Conservation (phyloP, 2,797 vertebrate genomes). For the Notamacropus eugenii region DNA sequence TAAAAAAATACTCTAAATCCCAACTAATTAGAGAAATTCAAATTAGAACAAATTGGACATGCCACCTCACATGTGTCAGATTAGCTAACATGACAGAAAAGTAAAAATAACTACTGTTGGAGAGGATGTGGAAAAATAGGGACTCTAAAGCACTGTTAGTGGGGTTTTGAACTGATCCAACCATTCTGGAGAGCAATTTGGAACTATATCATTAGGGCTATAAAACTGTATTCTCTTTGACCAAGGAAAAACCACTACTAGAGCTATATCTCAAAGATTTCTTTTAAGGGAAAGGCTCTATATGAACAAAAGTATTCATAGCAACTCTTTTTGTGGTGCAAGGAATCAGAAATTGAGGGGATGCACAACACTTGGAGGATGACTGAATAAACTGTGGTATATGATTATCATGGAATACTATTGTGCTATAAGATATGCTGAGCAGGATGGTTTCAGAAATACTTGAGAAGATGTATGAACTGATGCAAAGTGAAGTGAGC, state of each 20-base stretch:
- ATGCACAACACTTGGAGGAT: background rate
- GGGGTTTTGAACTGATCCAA: background rate
- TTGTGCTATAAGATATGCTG: background rate
- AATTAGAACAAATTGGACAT: background rate
- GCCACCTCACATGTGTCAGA: background rate
- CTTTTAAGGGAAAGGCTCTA: background rate
- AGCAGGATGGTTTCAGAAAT: background rate
- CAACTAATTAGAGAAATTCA: background rate
- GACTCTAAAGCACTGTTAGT: background rate
- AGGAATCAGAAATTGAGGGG: background rate
- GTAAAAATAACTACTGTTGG: background rate
- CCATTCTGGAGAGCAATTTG: background rate
- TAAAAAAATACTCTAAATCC: no score
- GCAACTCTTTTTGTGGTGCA: background rate
- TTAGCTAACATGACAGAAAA: background rate
- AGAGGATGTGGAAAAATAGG: background rate
- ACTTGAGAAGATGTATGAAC: background rate
- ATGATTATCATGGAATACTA: background rate
- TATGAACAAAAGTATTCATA: background rate
- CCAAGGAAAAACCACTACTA: background rate
- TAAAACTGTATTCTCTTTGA: background rate
- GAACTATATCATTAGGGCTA: background rate
- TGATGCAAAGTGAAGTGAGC: background rate
- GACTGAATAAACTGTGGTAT: background rate
- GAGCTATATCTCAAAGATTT: background rate